Base-by-base conservation (phyloP, 2,113 vertebrate genomes). In the Nettapus auritus region DNA sequence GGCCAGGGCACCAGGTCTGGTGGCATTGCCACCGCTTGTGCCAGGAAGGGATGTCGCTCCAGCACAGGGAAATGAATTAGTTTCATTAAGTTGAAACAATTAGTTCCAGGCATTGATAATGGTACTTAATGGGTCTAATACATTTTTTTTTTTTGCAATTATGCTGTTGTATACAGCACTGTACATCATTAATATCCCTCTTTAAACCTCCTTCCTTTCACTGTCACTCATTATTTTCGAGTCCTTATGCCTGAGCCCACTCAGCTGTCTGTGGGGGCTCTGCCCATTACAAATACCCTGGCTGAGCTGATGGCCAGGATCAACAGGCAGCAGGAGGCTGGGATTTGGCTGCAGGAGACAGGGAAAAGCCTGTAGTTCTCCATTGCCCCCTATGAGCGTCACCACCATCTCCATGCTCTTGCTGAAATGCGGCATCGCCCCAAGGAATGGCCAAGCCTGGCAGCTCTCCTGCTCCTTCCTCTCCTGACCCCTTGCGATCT, bases 21-120 rank as follows among this genome's bases (percentile, higher is more conserved):
- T 77, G 28, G 46, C 69, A 74, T 56, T 36, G 36, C 70, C 67
- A 57, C 46, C 19, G 44, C 64, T 59, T 84, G 59, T 79, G 78
- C 36, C 4, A 75, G 77, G 33, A 34, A 34, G n/a, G 70, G 86
- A 67, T 79, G 16, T 50, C 80, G 33, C 68, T 93, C 82, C 52
- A 12, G 62, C 34, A 90, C 77, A 79, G 96, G 46, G 88, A 93
- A 97, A 95, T 85, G 25, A 66, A 93, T 96, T 89, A 42, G 73
- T 88, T 98, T 97, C 92, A 94, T 97, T 97, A 97, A 59, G 40
- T 64, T 67, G 66, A 96, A 97, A 97, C 94, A 14, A 97, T 97
- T 92, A 97, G 92, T 95, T 97, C 68, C 74, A 93, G 86, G 87
- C 91, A 89, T 92, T 92, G 93, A 95, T 97, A 96, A 97, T 94